Base-by-base conservation (phyloP, 2,797 vertebrate genomes). In the Botia almorhae region DNA sequence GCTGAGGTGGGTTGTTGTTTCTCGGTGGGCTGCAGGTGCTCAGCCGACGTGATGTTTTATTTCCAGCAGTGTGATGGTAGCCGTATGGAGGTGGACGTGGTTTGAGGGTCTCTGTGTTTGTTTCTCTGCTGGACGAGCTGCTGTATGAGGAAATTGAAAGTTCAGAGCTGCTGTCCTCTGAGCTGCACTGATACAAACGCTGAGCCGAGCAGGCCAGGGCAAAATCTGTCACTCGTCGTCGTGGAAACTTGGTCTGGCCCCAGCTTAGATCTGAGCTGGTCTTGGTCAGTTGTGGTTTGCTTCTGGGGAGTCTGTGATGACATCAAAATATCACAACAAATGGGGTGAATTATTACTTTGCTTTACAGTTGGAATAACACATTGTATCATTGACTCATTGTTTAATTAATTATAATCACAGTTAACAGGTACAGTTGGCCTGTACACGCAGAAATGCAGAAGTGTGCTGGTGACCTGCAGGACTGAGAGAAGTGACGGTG, bases 111-210 rank as follows among this genome's bases (percentile, higher is more conserved):
- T 94, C 93, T 0, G 87, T 84, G 51, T 90, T 89, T 17, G 29
- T 74, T 0, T 93, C 90, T 23, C 85, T 87, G 84, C 91, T 84
- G 10, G 92, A 91, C 0, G 94, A 95, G 65, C 94, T 90, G 69
- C 94, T 88, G 19, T 93, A 93, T 2, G 95, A 95, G 78, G 94
- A 90, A 81, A 93, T 94, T 0, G 96, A 96, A 82, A 94, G 92
- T 65, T 96, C 96, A 0, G 95, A 96, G 88, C 93, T 94, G 87
- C 95, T 96, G 91, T 96, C 96, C 81, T 96, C 96, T 0, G 95
- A 96, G 87, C 94, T 93, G 71, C 94, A 95, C 87, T 92, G 94
- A 85, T 92, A 95, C 58, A 90, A 87, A 0, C 87, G 88, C 26
- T 89, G 75, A 29, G 92, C 88, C 10, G 92, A 92, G 84, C 90